Evolutionary conservation across 2,797 vertebrate genomes (phyloP).

Genomic region (Intellagama lesueurii): DNA sequence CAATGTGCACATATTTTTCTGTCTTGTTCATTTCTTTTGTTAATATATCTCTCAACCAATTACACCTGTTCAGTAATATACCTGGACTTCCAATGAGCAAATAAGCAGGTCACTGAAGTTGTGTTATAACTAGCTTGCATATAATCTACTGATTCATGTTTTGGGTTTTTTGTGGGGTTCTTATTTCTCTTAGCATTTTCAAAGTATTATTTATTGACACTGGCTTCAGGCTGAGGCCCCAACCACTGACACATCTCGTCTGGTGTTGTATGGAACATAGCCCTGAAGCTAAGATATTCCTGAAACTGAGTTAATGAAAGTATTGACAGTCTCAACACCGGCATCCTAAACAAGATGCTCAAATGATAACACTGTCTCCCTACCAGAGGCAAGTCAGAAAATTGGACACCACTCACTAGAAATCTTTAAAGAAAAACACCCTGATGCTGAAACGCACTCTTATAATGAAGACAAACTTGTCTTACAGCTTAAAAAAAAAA

Average conservation of each 20-base stretch:
- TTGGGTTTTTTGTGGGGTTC: neutral
- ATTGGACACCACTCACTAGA: slow-evolving; percentile 16
- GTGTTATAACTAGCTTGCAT: slow-evolving; percentile 2
- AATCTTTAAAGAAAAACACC: neutral
- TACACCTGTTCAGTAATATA: slow-evolving; percentile 21
- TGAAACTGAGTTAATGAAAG: slow-evolving; percentile 60
- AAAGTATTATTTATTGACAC: slow-evolving; percentile 40
- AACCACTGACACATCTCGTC: slow-evolving; percentile 4
- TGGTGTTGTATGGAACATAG: slow-evolving; percentile 26
- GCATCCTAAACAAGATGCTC: slow-evolving; percentile 37
- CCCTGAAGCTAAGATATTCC: slow-evolving; percentile 49
- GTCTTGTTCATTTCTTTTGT: neutral
- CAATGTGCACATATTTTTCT: neutral
- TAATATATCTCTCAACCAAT: neutral
- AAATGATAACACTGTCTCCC: slow-evolving; percentile 27
- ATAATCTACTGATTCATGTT: slow-evolving; percentile 13
- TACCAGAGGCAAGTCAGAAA: slow-evolving; percentile 48
- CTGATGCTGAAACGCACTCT: slow-evolving; percentile 10
- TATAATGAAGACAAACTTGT: slow-evolving; percentile 54
- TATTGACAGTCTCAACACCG: slow-evolving; percentile 45
- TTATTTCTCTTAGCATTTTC: slow-evolving; percentile 8
- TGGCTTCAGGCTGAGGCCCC: slow-evolving; percentile 30
- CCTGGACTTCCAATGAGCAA: slow-evolving; percentile 20
- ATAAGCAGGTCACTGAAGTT: neutral
- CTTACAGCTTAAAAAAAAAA: slow-evolving; percentile 37